Percentiles rank a stretch among this genome's conserved stretches.
Evolutionary conservation across 2,797 vertebrate genomes (phyloP).

Genomic region (Poecilia velifera): DNA sequence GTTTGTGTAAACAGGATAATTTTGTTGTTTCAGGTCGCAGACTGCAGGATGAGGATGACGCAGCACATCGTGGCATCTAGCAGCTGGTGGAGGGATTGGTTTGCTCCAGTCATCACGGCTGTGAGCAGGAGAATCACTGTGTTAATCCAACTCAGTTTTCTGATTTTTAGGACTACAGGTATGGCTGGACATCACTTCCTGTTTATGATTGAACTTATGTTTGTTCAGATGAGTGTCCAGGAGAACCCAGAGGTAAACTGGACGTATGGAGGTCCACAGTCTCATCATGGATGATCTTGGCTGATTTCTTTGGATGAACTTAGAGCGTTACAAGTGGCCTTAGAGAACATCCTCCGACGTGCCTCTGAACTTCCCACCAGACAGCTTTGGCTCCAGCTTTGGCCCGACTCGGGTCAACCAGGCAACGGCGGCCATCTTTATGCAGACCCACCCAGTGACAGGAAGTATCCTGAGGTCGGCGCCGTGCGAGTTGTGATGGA

Average conservation of each 20-base stretch:
- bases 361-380: background rate
- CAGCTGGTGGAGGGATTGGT: slow-evolving; percentile 19
- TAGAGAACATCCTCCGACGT: background rate
- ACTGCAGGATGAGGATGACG: slow-evolving; percentile 26
- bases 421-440: background rate
- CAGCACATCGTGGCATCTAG: slow-evolving; percentile 9
- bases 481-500: background rate
- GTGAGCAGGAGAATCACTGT: background rate
- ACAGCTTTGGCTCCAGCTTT: background rate
- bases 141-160: background rate
- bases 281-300: too few relatives aligned
- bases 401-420: background rate
- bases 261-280: too few relatives aligned
- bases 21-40: slow-evolving; percentile 11
- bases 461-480: background rate
- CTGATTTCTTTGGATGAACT: too few relatives aligned
- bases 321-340: too few relatives aligned
- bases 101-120: slow-evolving; percentile 5
- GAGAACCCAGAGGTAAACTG: too few relatives aligned
- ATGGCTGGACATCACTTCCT: background rate
- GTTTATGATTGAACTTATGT: background rate
- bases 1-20: slow-evolving; percentile 26
- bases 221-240: background rate
- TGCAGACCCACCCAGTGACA: background rate
- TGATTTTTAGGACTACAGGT: background rate